Base-by-base conservation (phyloP, 2,888 invertebrate species). In the Spodoptera littoralis region DNA sequence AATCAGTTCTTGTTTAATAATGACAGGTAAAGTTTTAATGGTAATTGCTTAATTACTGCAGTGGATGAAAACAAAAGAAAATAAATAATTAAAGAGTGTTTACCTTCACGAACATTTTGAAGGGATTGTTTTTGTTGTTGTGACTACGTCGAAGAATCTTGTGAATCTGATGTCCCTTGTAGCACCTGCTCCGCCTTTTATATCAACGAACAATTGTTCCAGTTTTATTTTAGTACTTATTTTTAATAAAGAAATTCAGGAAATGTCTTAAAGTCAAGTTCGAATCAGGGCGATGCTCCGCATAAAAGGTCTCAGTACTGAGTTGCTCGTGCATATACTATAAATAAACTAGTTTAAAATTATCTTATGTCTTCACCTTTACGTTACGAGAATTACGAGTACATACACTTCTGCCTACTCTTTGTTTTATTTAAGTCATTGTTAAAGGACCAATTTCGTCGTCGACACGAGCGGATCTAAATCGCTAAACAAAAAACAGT, bases 61-160 rank as follows among this genome's bases (percentile, higher is more conserved):
- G 30, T 13, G n/a, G 36, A 24, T 1, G 27, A 60, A 47, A 9
- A 42, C 30, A 47, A 45, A 62, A 5, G 46, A 22, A 43, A 43
- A 1, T 27, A 24, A 36, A 36, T 12, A 36, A 46, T 18, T 18
- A 36, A 36, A 4, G 5, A 47, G 4, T 45, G 11, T 69, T 85
- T 91, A 93, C 93, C 93, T 93, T 93, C 87, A 87, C 89, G 87
- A 90, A 83, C 92, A 92, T 93, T 85, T 91, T 93, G 84, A 73
- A 66, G 64, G 54, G 60, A 45, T 63, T 46, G 68, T 70, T 43
- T 41, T 65, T 71, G 68, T 77, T 82, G 87, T 80, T 89, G 89
- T 89, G 89, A 90, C 90, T 92, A 88, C 89, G 90, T 86, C 84
- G 83, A 76, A 60, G 76, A 84, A 80, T 86, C 83, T 78, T 80